A percentile compares a stretch with the other conserved stretches of the same genome.
Evolutionary conservation across 2,888 invertebrate species (phyloP).

Genomic region (Melanotus villosus): DNA sequence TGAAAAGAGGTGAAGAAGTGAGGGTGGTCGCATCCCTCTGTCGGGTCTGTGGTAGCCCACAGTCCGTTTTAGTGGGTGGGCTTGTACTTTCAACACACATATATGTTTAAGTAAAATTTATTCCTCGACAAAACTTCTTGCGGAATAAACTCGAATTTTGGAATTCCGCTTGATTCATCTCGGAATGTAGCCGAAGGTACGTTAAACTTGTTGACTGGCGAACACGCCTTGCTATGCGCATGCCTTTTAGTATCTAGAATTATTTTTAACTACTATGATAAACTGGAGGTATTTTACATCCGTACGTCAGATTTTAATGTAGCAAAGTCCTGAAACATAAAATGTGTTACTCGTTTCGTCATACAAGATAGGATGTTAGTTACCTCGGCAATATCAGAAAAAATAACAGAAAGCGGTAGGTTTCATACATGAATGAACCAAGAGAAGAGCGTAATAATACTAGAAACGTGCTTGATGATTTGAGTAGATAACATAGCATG

Average conservation of each 20-base stretch:
- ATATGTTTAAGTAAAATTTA: constrained; percentile 9
- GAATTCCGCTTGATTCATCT: not conserved
- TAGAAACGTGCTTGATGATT: no score
- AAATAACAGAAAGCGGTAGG: no score
- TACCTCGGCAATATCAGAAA: no score
- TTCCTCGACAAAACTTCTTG: not conserved
- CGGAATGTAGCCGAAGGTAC: constrained; percentile 16
- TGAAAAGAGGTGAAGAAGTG: constrained; percentile 60
- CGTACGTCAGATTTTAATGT: no score
- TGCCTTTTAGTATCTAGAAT: constrained; percentile 6
- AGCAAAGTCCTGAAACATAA: no score
- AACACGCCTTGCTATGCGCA: constrained; percentile 11
- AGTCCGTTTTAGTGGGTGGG: constrained; percentile 56
- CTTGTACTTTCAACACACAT: constrained; percentile 39
- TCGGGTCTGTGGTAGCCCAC: constrained; percentile 50
- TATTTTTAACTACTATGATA: constrained; percentile 15
- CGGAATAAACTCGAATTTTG: constrained; percentile 9
- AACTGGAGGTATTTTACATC: constrained; percentile 8
- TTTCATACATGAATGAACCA: no score
- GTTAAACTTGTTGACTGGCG: constrained; percentile 14
- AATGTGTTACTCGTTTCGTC: no score
- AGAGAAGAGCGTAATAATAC: no score
- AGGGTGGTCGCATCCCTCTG: constrained; percentile 62
- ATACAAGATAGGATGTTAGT: no score
- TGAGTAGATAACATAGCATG: no score